Base-by-base conservation (phyloP, 2,797 vertebrate species). In the Atherinosoma microstoma region DNA sequence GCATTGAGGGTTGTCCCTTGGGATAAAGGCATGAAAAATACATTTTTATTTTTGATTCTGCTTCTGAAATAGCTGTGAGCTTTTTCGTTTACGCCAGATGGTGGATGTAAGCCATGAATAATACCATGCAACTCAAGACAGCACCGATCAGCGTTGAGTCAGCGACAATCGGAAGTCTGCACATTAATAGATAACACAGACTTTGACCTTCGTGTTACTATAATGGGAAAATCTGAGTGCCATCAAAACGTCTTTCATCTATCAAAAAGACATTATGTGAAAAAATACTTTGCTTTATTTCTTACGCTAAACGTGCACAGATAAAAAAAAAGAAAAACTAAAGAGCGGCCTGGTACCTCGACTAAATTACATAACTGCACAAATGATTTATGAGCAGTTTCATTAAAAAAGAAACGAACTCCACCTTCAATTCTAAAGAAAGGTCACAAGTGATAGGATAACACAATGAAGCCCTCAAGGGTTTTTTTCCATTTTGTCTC, bases 41-140 rank as follows among this genome's bases (percentile, higher is more conserved):
- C 0, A 67, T 80, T 65, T 70, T 67, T 70, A 76, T 66, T 84
- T 84, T 72, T 71, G 63, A 83, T 70, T 80, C 79, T 67, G 76
- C 73, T 68, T 79, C 74, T 79, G 71, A 89, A 92, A 84, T 75
- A 82, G 69, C 81, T 70, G 71, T 70, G 73, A 76, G 85, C 84
- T 87, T 87, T 20, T 80, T 73, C 78, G 69, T 84, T 57, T 34
- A 74, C 81, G 82, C 84, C 88, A 91, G 89, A 87, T 80, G 81
- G 82, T 79, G 83, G 84, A 81, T 77, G 72, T 80, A 84, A 89
- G 61, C 74, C 74, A 38, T 84, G 70, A 90, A 87, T 87, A 89
- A 88, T 85, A 75, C 67, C 67, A 62, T 59, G 66, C 20, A 9
- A 74, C 58, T 79, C 45, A 6, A 85, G 70, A 86, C 62, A 58